Conservation (phyloP, 2,113 vertebrate species). For the Colinus virginianus region DNA sequence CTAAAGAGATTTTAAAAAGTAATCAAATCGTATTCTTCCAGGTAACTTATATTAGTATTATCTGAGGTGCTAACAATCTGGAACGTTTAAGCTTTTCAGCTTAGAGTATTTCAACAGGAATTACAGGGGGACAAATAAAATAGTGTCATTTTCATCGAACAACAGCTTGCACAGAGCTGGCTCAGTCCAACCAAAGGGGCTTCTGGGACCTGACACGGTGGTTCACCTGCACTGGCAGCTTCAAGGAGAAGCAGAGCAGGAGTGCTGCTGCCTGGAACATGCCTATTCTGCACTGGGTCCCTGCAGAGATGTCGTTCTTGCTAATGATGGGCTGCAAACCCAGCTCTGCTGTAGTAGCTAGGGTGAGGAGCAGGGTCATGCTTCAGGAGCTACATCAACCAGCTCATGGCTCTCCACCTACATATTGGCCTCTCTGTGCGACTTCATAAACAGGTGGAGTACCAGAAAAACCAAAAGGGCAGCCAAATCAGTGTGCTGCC, state of each 20-base stretch:
- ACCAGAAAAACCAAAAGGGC: neutral
- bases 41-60: neutral
- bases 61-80: neutral
- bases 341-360: accelerated
- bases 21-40: neutral
- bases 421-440: accelerated
- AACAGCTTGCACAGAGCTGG: neutral
- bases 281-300: neutral
- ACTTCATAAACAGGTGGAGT: neutral
- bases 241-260: neutral
- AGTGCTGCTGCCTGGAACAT: neutral
- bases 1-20: neutral
- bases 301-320: neutral
- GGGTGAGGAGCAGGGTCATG: accelerated
- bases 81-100: neutral
- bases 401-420: neutral
- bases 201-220: accelerated
- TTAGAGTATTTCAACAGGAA: neutral
- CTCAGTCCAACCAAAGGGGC: neutral
- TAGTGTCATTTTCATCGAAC: neutral
- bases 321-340: neutral
- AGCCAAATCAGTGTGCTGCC: neutral
- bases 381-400: neutral
- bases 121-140: neutral
- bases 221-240: accelerated